Evolutionary conservation across 2,888 invertebrate species (phyloP).

Genomic region (Tipula helvola): DNA sequence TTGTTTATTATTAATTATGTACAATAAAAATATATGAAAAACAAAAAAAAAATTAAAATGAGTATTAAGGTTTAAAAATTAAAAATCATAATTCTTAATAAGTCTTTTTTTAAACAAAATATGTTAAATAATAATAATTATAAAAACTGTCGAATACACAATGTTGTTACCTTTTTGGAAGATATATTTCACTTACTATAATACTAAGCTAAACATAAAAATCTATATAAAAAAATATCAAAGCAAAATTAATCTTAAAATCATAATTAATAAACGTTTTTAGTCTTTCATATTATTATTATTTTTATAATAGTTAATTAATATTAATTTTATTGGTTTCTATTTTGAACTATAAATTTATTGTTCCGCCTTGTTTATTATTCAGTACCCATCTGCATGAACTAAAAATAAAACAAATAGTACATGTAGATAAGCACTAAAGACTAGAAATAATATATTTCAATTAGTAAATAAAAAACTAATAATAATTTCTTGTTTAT

Average conservation of each 20-base stretch:
- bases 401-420: conserved; percentile 4
- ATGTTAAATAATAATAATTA: not conserved
- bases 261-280: not conserved
- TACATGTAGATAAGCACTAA: not conserved
- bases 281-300: not conserved
- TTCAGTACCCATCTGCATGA: not conserved
- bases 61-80: not conserved
- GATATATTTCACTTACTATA: not conserved
- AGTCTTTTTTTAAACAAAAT: not conserved
- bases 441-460: not conserved
- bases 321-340: not conserved
- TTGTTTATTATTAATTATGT: not conserved
- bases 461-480: not conserved
- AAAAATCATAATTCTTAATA: not conserved
- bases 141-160: not conserved
- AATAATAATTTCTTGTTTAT: not conserved
- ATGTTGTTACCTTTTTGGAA: not conserved
- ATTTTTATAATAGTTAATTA: not conserved
- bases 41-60: not conserved
- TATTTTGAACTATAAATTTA: conserved; percentile 4
- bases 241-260: not conserved
- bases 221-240: not conserved
- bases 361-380: not conserved
- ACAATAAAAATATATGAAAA: not conserved
- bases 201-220: not conserved